phyloP scores from a whole-genome alignment of 2,797 vertebrate species.

The Megaceryle alcyon region DNA sequence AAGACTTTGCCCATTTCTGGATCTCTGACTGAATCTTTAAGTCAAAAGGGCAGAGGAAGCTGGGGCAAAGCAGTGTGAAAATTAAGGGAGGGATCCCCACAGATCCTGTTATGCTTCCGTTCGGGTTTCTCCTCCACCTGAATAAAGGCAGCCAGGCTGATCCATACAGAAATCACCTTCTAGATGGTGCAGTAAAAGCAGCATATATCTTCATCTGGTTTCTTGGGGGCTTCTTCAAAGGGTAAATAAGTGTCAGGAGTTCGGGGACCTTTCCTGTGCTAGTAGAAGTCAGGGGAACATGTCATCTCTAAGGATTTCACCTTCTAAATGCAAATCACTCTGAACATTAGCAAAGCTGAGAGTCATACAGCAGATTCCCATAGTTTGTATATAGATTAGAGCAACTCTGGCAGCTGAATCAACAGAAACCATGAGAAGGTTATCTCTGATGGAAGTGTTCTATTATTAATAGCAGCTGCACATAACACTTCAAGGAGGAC shows the following conservation, averaged over 20 bases:
- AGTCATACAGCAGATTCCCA: neutral
- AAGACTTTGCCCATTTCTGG: neutral
- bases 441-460: neutral
- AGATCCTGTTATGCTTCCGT: neutral
- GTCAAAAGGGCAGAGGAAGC: neutral
- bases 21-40: neutral
- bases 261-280: neutral
- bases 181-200: neutral
- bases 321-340: slow-evolving; percentile 1
- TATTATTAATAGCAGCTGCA: neutral
- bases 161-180: neutral
- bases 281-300: neutral
- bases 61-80: neutral
- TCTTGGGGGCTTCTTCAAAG: neutral
- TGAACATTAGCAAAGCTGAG: neutral
- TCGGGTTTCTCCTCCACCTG: neutral
- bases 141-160: neutral
- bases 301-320: neutral
- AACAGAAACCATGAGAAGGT: neutral
- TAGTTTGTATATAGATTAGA: neutral
- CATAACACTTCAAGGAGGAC: neutral
- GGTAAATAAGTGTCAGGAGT: neutral
- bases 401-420: neutral
- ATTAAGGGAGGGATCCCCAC: neutral
- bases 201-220: neutral